These are phyloP conservation scores for Nothobranchius kuhntae DNA, from an alignment of 2,113 vertebrate genomes.

Conservation along the genomic window DNA sequence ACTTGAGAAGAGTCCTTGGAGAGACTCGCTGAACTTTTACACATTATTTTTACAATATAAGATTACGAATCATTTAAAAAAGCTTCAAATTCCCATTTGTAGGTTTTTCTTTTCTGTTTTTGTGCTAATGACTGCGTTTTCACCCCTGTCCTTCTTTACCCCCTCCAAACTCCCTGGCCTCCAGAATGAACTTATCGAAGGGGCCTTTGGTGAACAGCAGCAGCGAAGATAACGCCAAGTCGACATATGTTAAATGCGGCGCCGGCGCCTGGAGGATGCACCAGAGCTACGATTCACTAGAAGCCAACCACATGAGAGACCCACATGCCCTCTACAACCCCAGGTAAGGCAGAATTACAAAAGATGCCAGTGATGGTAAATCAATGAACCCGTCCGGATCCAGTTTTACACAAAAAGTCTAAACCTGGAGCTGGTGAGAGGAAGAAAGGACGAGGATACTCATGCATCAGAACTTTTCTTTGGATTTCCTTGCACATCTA, in stretches of 20 bases:
- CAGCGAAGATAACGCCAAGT: slow-evolving; percentile 81
- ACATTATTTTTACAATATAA: neutral
- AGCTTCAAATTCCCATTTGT: neutral
- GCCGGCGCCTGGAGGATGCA: slow-evolving; percentile 84
- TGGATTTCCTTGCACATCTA: no score
- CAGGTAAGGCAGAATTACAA: slow-evolving; percentile 58
- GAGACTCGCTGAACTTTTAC: no score
- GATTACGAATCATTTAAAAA: neutral
- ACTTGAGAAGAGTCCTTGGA: no score
- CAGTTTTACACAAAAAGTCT: slow-evolving; percentile 40
- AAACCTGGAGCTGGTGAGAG: no score
- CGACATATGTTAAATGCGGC: slow-evolving; percentile 79
- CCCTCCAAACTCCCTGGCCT: slow-evolving; percentile 27
- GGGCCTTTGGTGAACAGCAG: slow-evolving; percentile 83
- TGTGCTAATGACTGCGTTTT: slow-evolving; percentile 30
- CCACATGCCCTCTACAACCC: slow-evolving; percentile 83
- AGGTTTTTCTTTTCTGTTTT: slow-evolving; percentile 10
- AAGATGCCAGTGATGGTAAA: slow-evolving; percentile 8
- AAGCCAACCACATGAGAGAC: slow-evolving; percentile 82
- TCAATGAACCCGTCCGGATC: slow-evolving; percentile 14
- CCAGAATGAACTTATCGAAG: slow-evolving; percentile 86
- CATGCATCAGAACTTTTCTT: no score
- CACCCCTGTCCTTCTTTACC: slow-evolving; percentile 50
- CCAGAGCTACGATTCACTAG: slow-evolving; percentile 81
- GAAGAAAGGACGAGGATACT: no score